Evolutionary conservation across 2,797 vertebrate genomes (phyloP).

Genomic region (Melopsittacus undulatus): DNA sequence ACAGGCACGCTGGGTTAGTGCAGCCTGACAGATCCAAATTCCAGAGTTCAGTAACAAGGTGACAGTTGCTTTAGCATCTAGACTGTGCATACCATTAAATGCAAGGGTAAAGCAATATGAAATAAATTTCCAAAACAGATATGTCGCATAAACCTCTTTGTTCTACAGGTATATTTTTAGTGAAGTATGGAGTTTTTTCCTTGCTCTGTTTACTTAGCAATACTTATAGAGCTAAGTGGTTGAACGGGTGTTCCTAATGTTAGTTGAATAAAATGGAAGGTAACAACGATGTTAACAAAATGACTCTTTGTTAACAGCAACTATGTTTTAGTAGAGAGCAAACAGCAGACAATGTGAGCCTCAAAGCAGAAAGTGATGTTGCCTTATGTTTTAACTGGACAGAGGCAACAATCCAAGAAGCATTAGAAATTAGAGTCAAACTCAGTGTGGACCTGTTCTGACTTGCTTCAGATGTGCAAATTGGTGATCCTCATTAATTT

Average conservation of each 20-base stretch:
- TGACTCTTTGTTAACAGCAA: neutral
- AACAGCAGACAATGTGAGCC: neutral
- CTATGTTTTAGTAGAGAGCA: neutral
- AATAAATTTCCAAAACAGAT: neutral
- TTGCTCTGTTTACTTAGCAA: neutral
- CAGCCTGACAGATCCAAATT: neutral
- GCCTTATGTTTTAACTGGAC: neutral
- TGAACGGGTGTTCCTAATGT: neutral
- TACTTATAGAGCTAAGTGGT: neutral
- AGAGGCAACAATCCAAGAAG: neutral
- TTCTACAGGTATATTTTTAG: neutral
- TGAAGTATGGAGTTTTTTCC: neutral
- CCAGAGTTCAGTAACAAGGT: neutral
- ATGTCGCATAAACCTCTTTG: too few relatives aligned
- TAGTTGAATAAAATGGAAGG: neutral
- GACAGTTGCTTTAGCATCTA: neutral
- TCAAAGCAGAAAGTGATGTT: neutral
- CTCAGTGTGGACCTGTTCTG: neutral
- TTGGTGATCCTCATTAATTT: fast-evolving
- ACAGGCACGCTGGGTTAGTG: neutral
- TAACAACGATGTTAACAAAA: neutral
- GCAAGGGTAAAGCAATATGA: neutral
- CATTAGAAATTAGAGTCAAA: neutral
- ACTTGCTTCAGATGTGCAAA: fast-evolving
- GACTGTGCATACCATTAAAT: neutral